Evolutionary conservation across 2,113 vertebrate genomes (phyloP).

Genomic region (Bujurquina vittata): DNA sequence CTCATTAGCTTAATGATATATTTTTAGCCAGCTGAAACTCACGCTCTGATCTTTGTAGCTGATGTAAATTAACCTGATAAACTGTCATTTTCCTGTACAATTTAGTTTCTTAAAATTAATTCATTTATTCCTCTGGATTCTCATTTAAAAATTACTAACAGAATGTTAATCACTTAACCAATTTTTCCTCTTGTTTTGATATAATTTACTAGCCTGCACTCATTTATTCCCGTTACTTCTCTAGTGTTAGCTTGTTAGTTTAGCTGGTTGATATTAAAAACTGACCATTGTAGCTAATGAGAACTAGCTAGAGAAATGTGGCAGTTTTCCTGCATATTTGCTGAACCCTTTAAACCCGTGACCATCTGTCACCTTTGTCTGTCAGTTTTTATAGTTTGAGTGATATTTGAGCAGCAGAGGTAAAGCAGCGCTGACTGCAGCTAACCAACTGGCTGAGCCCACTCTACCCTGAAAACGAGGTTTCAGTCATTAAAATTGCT

Average conservation of each 20-base stretch:
- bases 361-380: neutral
- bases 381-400: neutral
- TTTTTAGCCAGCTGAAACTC: neutral
- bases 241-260: neutral
- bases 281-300: neutral
- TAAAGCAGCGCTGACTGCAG: neutral
- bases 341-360: neutral
- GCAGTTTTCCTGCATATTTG: neutral
- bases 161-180: neutral
- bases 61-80: neutral
- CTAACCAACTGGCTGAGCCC: neutral
- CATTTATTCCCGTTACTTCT: neutral
- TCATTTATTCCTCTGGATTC: neutral
- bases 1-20: no score
- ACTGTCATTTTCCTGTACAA: no score
- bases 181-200: neutral
- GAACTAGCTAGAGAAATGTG: neutral
- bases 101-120: no score
- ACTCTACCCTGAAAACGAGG: neutral
- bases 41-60: neutral
- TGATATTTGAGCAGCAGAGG: neutral
- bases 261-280: neutral
- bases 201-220: neutral
- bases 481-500: neutral
- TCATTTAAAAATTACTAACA: neutral